Conservation (phyloP, 1,140 invertebrate species). For the Drosophila sp. region DNA sequence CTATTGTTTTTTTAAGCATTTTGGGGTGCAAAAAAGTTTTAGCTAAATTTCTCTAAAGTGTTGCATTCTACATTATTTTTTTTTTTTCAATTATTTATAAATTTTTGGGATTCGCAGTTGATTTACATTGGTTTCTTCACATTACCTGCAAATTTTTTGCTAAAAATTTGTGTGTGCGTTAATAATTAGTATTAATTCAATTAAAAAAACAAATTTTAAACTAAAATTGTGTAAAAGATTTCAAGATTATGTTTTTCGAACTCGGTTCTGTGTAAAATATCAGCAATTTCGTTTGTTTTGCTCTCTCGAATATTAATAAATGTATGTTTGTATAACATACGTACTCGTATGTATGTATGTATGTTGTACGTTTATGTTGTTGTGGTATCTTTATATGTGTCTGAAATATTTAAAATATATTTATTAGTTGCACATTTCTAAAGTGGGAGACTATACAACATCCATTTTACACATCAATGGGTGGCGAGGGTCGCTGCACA, state of each 20-base stretch:
- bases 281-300: conserved; percentile 69
- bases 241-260: conserved; percentile 45
- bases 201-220: conserved; percentile 38
- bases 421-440: conserved; percentile 29
- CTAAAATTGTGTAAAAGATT: conserved; percentile 24
- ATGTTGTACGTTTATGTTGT: conserved; percentile 5
- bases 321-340: conserved; percentile 5
- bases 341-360: conserved; percentile 20
- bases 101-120: conserved; percentile 28
- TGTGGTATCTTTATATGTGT: not conserved
- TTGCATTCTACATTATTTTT: conserved; percentile 63
- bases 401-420: conserved; percentile 63
- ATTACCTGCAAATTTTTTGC: not conserved
- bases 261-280: conserved; percentile 77
- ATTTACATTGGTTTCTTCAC: conserved; percentile 30
- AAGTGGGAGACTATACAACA: conserved; percentile 37
- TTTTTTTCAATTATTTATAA: conserved; percentile 5
- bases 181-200: conserved; percentile 13
- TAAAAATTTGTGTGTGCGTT: conserved; percentile 29
- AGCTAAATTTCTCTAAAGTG: conserved; percentile 76
- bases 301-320: conserved; percentile 52
- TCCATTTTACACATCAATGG: conserved; percentile 56
- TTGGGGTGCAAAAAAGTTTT: conserved; percentile 70
- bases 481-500: conserved; percentile 27
- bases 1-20: conserved; percentile 22